Evolutionary conservation across 2,797 vertebrate genomes (phyloP).

Genomic region (Prunella strophiata): DNA sequence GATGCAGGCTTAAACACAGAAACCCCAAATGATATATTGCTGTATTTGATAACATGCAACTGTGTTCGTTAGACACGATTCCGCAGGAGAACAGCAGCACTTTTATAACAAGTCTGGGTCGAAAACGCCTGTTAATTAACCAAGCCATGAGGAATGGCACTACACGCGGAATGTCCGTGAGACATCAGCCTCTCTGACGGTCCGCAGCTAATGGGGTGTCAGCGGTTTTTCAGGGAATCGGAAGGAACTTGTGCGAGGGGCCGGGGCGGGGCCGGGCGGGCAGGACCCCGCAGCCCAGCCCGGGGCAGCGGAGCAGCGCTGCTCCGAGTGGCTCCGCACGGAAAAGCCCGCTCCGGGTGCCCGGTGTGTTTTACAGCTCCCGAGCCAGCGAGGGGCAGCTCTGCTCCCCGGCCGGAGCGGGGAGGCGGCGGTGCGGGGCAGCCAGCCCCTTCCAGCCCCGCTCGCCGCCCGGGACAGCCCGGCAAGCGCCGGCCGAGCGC

Average conservation of each 20-base stretch:
- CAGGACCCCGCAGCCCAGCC: not conserved
- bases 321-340: rapidly evolving
- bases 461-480: rapidly evolving
- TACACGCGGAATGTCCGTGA: constrained; percentile 39
- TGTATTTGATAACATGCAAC: constrained; percentile 72
- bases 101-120: constrained; percentile 72
- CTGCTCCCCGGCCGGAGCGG: not conserved
- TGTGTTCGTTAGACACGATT: constrained; percentile 74
- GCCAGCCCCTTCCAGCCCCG: rapidly evolving
- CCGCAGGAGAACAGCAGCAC: constrained; percentile 70
- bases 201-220: not conserved
- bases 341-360: not conserved
- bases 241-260: not conserved
- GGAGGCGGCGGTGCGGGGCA: not conserved
- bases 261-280: not conserved
- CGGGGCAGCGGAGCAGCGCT: not conserved
- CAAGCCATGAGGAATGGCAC: constrained; percentile 73
- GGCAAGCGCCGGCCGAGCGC: rapidly evolving
- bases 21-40: constrained; percentile 74
- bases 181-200: not conserved
- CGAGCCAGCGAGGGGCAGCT: rapidly evolving
- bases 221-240: not conserved
- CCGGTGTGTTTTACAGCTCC: not conserved
- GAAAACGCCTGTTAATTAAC: constrained; percentile 77
- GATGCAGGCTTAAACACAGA: constrained; percentile 75